Conservation (phyloP, 2,113 vertebrate genomes). For the Semicossyphus pulcher region DNA sequence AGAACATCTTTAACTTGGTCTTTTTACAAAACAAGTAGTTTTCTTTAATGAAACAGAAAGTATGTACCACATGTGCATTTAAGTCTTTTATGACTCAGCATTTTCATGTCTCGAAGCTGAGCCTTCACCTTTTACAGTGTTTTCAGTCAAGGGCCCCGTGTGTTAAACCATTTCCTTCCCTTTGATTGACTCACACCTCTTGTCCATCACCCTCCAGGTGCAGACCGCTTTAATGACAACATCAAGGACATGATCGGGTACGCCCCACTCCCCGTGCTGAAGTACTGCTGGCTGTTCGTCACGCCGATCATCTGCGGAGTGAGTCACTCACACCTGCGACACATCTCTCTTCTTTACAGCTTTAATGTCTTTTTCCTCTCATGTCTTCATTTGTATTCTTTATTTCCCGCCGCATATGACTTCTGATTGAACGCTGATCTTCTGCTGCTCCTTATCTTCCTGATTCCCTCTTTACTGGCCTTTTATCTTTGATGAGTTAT, state of each 20-base stretch:
- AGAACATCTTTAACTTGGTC: too few relatives aligned
- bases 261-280: slow-evolving; percentile 71
- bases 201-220: slow-evolving; percentile 69
- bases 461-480: not conserved
- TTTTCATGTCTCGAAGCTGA: too few relatives aligned
- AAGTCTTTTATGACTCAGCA: too few relatives aligned
- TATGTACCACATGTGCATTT: too few relatives aligned
- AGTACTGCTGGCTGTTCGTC: slow-evolving; percentile 86
- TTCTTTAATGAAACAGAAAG: too few relatives aligned
- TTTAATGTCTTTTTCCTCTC: not conserved
- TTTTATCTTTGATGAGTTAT: slow-evolving; percentile 4
- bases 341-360: slow-evolving; percentile 6
- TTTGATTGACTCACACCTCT: not conserved
- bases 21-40: not conserved
- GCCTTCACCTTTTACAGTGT: not conserved
- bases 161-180: not conserved
- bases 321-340: slow-evolving; percentile 44
- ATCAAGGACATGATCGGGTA: slow-evolving; percentile 87
- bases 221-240: slow-evolving; percentile 84
- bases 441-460: too few relatives aligned
- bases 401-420: too few relatives aligned
- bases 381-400: slow-evolving; percentile 1
- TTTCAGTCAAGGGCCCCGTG: not conserved
- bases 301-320: slow-evolving; percentile 83
- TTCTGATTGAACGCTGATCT: too few relatives aligned